Evolutionary conservation across 1,140 invertebrate genomes (phyloP).

Genomic region (Tribolium madens): DNA sequence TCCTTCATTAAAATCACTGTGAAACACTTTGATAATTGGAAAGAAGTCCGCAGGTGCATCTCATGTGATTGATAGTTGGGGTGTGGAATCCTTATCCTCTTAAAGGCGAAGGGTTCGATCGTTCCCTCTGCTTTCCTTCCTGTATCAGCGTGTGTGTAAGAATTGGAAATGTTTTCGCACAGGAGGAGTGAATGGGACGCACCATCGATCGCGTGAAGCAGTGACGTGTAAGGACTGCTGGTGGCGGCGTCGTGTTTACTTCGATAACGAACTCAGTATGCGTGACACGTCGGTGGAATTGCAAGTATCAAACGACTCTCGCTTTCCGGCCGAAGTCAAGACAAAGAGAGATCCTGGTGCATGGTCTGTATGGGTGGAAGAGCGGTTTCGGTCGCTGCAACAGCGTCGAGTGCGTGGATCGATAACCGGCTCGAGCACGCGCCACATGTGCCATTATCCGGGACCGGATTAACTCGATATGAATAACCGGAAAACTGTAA

Average conservation of each 20-base stretch:
- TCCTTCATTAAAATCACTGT: neutral
- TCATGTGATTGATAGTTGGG: conserved; percentile 12
- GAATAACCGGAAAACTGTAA: conserved; percentile 54
- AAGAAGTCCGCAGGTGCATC: conserved; percentile 21
- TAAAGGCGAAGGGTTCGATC: conserved; percentile 1
- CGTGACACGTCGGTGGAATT: conserved; percentile 49
- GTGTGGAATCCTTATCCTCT: conserved; percentile 31
- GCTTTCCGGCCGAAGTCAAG: conserved; percentile 17
- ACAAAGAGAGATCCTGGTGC: neutral
- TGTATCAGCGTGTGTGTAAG: conserved; percentile 14
- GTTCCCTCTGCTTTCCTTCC: conserved; percentile 38
- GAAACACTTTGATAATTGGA: neutral
- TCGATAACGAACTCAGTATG: conserved; percentile 54
- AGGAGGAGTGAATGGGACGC: conserved; percentile 22
- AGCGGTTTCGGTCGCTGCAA: conserved; percentile 17
- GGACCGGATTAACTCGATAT: conserved; percentile 53
- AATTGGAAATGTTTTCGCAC: neutral
- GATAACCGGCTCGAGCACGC: conserved; percentile 47
- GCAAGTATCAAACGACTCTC: conserved; percentile 44
- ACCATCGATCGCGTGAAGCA: conserved; percentile 6
- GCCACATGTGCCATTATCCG: conserved; percentile 56
- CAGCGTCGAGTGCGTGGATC: conserved; percentile 48
- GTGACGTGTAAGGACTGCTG: conserved; percentile 24
- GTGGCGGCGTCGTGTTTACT: conserved; percentile 33
- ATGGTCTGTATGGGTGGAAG: neutral